Evolutionary conservation across 92 coral and sea anemone species (phyloP).

Genomic region (Porites cylindrica): DNA sequence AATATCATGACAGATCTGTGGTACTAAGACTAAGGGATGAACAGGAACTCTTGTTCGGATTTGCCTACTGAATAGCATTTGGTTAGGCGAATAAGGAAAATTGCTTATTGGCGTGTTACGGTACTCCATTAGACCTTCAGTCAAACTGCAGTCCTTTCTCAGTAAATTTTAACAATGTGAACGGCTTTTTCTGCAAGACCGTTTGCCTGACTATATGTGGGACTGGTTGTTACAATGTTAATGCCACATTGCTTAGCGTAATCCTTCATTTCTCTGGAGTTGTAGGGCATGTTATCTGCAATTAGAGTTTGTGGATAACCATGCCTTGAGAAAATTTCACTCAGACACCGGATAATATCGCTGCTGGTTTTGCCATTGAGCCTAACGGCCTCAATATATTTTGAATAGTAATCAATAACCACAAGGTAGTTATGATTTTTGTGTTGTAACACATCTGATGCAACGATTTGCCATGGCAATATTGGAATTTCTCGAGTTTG

Average conservation of each 20-base stretch:
- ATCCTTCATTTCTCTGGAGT: slow-evolving; percentile 33
- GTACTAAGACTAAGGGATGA: not conserved
- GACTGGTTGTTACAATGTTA: slow-evolving; percentile 32
- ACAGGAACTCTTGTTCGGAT: slow-evolving; percentile 34
- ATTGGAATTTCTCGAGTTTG: slow-evolving; percentile 15
- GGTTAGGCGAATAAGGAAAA: slow-evolving; percentile 25
- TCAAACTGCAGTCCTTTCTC: slow-evolving; percentile 15
- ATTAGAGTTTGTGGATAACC: slow-evolving; percentile 49
- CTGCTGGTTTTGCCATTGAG: slow-evolving; percentile 20
- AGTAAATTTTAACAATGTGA: slow-evolving; percentile 10
- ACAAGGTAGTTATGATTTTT: slow-evolving; percentile 32
- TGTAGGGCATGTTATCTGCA: slow-evolving; percentile 58
- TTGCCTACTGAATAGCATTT: slow-evolving; percentile 32
- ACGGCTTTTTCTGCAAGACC: slow-evolving; percentile 43
- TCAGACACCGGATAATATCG: slow-evolving; percentile 29
- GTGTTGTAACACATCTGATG: slow-evolving; percentile 45
- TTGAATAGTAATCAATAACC: slow-evolving; percentile 38
- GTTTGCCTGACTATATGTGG: slow-evolving; percentile 38
- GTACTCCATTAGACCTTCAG: slow-evolving; percentile 35
- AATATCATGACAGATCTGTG: slow-evolving; percentile 26
- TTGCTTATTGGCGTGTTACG: slow-evolving; percentile 26
- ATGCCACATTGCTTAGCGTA: slow-evolving; percentile 28
- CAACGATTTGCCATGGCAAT: slow-evolving; percentile 48
- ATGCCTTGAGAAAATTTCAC: slow-evolving; percentile 44
- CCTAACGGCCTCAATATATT: slow-evolving; percentile 35